phyloP scores from a whole-genome alignment of 2,797 vertebrate species.

The Coccyzus lansbergi region DNA sequence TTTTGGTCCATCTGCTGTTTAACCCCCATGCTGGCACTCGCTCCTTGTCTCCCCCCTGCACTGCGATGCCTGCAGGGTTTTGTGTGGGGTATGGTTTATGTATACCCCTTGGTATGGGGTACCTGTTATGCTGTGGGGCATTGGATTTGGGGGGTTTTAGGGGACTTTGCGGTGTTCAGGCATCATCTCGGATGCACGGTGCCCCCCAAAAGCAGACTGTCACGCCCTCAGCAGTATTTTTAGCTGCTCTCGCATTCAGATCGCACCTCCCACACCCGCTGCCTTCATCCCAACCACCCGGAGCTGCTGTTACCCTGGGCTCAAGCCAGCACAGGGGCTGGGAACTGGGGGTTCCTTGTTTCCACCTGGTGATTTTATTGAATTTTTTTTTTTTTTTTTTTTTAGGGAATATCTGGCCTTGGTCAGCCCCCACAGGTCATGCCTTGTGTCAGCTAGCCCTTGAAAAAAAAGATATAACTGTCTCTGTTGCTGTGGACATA shows the following conservation, averaged over 20 bases:
- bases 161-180: neutral
- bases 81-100: rapidly evolving
- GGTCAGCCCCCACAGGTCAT: rapidly evolving
- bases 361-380: neutral
- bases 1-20: too few species aligned
- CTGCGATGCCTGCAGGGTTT: rapidly evolving
- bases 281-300: neutral
- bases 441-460: rapidly evolving
- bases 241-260: rapidly evolving
- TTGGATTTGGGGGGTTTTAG: neutral
- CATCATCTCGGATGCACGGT: rapidly evolving
- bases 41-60: neutral
- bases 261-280: neutral
- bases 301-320: neutral
- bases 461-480: neutral
- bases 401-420: rapidly evolving
- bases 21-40: neutral
- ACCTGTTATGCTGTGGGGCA: rapidly evolving
- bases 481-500: neutral
- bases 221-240: neutral
- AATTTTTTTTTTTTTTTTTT: too few species aligned
- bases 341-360: neutral
- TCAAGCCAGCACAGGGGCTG: neutral
- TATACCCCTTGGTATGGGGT: rapidly evolving
- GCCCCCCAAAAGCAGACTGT: neutral